Evolutionary conservation across 1,140 invertebrate genomes (phyloP).

Genomic region (Pomacea maculata): DNA sequence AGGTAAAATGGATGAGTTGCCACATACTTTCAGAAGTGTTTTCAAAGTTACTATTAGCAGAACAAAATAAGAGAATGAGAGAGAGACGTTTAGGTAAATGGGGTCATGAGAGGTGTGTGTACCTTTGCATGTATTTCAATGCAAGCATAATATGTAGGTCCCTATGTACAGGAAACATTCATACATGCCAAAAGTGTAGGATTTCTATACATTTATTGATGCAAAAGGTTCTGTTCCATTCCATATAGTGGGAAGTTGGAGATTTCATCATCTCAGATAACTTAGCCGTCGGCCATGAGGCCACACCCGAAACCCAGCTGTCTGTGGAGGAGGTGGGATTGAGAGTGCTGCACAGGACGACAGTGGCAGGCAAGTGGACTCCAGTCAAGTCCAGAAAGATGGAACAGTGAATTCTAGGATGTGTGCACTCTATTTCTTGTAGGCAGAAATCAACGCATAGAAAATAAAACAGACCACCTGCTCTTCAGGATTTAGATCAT

Average conservation of each 20-base stretch:
- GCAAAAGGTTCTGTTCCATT: constrained; percentile 22
- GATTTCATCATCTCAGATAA: constrained; percentile 70
- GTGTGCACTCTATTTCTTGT: too few species aligned
- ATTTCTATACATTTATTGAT: neutral
- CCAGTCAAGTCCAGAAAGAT: constrained; percentile 37
- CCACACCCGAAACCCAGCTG: constrained; percentile 65
- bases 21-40: too few species aligned
- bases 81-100: too few species aligned
- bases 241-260: constrained; percentile 67
- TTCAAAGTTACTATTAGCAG: too few species aligned
- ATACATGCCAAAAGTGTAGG: neutral
- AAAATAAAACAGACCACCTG: too few species aligned
- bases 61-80: too few species aligned
- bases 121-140: too few species aligned
- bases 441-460: too few species aligned
- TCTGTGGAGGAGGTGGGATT: constrained; percentile 64
- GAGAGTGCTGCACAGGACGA: constrained; percentile 66
- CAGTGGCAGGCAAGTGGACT: constrained; percentile 59
- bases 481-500: too few species aligned
- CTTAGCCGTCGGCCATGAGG: constrained; percentile 67
- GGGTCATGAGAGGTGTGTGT: too few species aligned
- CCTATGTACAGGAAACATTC: neutral
- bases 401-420: too few species aligned
- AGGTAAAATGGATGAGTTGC: constrained; percentile 49
- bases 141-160: too few species aligned